A percentile compares a stretch with the other conserved stretches of the same genome.
phyloP scores from a whole-genome alignment of 2,888 invertebrate species.

The Tetrapedia diversipes region DNA sequence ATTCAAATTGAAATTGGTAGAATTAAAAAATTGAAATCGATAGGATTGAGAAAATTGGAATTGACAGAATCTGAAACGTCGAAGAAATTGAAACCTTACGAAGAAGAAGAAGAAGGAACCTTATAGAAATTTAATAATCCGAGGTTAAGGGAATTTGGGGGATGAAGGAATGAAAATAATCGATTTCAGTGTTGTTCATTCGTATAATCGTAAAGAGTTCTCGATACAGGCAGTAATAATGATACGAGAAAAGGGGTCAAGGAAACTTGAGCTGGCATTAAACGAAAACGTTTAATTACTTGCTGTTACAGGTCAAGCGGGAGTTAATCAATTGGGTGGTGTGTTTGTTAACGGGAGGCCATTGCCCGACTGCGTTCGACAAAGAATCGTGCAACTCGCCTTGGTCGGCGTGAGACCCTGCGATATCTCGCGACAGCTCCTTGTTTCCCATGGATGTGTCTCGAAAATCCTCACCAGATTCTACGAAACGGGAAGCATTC shows the following conservation, averaged over 20 bases:
- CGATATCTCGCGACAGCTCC: conserved; percentile 96
- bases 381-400: conserved; percentile 97
- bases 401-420: conserved; percentile 97
- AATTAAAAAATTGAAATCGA: neutral
- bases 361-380: conserved; percentile 95
- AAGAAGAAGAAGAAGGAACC: no score
- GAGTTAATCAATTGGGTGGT: conserved; percentile 98
- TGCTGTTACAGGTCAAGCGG: conserved; percentile 92
- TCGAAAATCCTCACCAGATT: conserved; percentile 98
- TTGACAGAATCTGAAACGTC: no score
- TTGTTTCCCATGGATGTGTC: conserved; percentile 98
- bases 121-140: no score
- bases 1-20: no score
- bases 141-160: no score
- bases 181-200: no score
- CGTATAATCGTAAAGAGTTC: neutral
- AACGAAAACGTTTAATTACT: neutral
- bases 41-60: no score
- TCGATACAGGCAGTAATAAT: no score
- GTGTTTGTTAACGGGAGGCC: conserved; percentile 99
- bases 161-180: no score
- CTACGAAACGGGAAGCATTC: conserved; percentile 98
- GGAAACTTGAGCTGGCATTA: neutral
- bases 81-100: no score
- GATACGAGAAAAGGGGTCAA: no score